Percentiles rank a stretch among this genome's conserved stretches.
phyloP scores from a whole-genome alignment of 2,888 invertebrate genomes.

The Dione vanillae region DNA sequence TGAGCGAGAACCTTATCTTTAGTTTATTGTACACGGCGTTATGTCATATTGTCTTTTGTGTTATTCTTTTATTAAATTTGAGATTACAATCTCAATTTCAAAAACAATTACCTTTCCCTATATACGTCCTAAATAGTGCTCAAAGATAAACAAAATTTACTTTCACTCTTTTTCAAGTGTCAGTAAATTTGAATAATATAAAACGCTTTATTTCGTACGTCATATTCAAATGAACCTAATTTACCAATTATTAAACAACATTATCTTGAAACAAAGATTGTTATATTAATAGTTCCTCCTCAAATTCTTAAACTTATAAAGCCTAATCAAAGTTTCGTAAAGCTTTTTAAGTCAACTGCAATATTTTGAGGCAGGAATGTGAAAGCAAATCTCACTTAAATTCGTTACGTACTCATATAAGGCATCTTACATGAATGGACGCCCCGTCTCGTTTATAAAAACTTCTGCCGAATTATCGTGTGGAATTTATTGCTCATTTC shows the following conservation, averaged over 20 bases:
- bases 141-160: too few species aligned
- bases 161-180: neutral
- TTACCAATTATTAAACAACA: neutral
- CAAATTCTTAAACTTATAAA: neutral
- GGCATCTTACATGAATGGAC: constrained; percentile 12
- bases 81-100: too few species aligned
- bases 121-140: too few species aligned
- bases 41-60: too few species aligned
- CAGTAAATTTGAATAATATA: neutral
- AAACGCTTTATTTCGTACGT: too few species aligned
- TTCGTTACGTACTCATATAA: constrained; percentile 18
- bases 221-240: neutral
- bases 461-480: constrained; percentile 3
- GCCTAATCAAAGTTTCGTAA: constrained; percentile 3
- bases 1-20: too few species aligned
- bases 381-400: constrained; percentile 14
- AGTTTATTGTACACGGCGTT: too few species aligned
- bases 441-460: constrained; percentile 18
- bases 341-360: constrained; percentile 4
- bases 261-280: neutral
- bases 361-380: neutral
- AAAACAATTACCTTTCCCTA: too few species aligned
- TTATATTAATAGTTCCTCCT: neutral
- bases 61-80: too few species aligned
- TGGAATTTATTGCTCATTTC: neutral